Conservation (phyloP, 2,888 invertebrate genomes). For the Aporophyla nigra region DNA sequence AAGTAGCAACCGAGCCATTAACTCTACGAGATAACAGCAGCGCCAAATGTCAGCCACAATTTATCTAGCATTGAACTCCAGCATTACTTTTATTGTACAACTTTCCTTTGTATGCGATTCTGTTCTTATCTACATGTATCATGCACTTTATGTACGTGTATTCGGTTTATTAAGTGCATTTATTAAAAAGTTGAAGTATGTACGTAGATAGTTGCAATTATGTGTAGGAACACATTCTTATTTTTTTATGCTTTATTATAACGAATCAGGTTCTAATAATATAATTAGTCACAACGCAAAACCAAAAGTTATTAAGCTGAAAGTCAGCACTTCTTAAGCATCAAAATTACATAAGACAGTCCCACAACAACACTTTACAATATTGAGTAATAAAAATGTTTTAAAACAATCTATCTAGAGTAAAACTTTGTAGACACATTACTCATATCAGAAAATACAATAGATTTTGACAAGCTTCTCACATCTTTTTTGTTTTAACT, state of each 20-base stretch:
- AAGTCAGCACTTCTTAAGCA: too few species aligned
- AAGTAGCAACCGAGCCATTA: conserved; percentile 49
- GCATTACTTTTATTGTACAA: conserved; percentile 58
- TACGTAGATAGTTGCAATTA: background rate
- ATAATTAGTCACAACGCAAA: too few species aligned
- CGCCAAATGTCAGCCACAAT: conserved; percentile 62
- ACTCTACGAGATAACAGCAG: conserved; percentile 59
- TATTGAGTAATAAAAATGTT: background rate
- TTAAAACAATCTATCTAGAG: background rate
- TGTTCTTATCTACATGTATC: conserved; percentile 11
- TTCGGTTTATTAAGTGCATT: background rate
- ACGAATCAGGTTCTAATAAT: too few species aligned
- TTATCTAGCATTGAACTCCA: conserved; percentile 58
- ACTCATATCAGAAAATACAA: background rate
- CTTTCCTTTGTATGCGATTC: conserved; percentile 34
- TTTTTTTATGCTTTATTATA: too few species aligned
- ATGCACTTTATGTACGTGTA: conserved; percentile 12
- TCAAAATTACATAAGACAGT: too few species aligned
- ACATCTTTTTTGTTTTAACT: background rate
- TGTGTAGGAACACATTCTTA: background rate
- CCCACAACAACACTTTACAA: background rate
- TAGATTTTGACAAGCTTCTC: background rate
- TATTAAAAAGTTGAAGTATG: background rate
- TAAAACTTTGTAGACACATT: conserved; percentile 18
- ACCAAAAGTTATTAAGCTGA: too few species aligned